Evolutionary conservation across 1,140 invertebrate genomes (phyloP).

Genomic region (Orchesella cincta): DNA sequence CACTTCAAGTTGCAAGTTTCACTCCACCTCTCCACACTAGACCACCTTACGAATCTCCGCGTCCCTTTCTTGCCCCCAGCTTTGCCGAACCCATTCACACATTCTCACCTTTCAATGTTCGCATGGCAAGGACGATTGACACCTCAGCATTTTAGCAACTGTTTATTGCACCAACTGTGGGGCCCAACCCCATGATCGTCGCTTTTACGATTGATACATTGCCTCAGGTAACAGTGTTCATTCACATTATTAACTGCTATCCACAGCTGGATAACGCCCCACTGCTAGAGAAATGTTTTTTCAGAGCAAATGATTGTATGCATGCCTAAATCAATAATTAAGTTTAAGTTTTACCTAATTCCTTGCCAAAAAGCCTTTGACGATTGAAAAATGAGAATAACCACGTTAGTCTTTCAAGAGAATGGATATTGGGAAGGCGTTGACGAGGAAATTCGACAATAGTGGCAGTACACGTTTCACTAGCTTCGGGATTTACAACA

Average conservation of each 20-base stretch:
- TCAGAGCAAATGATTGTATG: too few relatives aligned
- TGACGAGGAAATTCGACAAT: not conserved
- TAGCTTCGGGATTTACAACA: not conserved
- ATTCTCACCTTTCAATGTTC: constrained; percentile 68
- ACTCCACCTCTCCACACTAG: constrained; percentile 43
- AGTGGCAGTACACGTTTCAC: not conserved
- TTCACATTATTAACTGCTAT: too few relatives aligned
- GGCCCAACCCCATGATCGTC: too few relatives aligned
- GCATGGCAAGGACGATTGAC: constrained; percentile 52
- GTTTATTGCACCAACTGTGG: not conserved
- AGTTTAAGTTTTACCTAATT: too few relatives aligned
- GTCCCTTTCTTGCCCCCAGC: constrained; percentile 74
- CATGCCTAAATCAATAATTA: too few relatives aligned
- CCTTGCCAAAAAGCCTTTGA: too few relatives aligned
- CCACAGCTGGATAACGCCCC: too few relatives aligned
- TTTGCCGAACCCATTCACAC: constrained; percentile 74
- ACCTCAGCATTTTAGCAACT: not conserved
- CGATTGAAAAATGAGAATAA: not conserved
- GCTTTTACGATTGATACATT: too few relatives aligned
- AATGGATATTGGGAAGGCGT: not conserved
- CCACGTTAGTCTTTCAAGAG: not conserved
- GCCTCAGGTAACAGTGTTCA: too few relatives aligned
- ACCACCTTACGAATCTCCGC: constrained; percentile 73
- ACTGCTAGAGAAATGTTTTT: too few relatives aligned
- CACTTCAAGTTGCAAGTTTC: too few relatives aligned